These are phyloP conservation scores for Danionella dracula DNA, from an alignment of 2,797 vertebrate species.

Conservation along the genomic window DNA sequence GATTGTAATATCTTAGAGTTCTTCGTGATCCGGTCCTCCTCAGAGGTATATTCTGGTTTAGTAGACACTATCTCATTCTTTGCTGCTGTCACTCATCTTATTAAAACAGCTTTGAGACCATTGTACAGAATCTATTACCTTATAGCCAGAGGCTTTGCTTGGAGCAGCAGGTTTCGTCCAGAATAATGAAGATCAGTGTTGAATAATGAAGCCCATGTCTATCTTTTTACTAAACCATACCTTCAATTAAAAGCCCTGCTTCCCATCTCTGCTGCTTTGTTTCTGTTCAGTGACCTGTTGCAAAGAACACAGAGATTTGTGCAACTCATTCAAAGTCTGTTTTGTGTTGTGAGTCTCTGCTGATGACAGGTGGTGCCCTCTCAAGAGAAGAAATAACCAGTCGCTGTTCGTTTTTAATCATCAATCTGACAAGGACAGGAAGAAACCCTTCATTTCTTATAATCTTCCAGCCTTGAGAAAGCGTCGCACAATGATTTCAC, in stretches of 20 bases:
- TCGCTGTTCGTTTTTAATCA: not conserved
- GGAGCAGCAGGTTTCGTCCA: constrained; percentile 32
- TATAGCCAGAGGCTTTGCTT: constrained; percentile 37
- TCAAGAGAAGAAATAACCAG: not conserved
- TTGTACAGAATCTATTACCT: constrained; percentile 20
- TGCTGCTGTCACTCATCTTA: constrained; percentile 24
- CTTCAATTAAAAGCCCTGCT: constrained; percentile 15
- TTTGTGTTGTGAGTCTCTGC: not conserved
- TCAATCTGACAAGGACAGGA: not conserved
- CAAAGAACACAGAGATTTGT: not conserved
- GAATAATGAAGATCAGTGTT: constrained; percentile 36
- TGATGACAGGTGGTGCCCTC: not conserved
- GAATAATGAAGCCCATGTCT: constrained; percentile 34
- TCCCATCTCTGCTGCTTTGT: not conserved
- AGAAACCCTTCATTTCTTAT: not conserved
- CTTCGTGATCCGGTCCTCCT: not conserved
- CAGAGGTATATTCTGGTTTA: not conserved
- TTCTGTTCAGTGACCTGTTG: not conserved
- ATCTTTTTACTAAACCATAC: constrained; percentile 18
- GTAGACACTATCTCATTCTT: not conserved
- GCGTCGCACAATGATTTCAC: not conserved
- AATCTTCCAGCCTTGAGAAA: constrained; percentile 27
- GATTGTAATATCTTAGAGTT: no score
- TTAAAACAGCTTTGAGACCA: constrained; percentile 25
- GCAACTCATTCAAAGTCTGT: not conserved